These are phyloP conservation scores for Tamandua tetradactyla DNA, from an alignment of 2,797 vertebrate species.

Conservation along the genomic window DNA sequence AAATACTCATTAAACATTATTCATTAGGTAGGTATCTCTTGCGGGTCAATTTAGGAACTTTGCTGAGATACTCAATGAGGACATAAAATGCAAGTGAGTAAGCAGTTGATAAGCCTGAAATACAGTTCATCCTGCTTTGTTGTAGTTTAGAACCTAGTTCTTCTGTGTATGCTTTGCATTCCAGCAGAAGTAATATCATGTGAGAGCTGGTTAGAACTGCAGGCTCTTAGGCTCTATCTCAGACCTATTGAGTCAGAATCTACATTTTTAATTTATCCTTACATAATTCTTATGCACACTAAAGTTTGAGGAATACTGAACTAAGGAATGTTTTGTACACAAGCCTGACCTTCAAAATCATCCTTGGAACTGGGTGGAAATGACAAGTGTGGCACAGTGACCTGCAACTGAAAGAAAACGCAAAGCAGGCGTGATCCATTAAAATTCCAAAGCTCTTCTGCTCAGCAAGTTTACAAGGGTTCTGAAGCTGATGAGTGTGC, in stretches of 20 bases:
- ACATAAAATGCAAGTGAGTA: neutral
- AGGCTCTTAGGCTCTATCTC: neutral
- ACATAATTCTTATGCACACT: neutral
- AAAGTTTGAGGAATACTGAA: neutral
- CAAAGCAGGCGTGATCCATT: neutral
- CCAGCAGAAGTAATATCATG: neutral
- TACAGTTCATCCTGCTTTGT: neutral
- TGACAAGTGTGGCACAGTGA: neutral
- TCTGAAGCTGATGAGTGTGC: neutral
- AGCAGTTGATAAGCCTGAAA: neutral
- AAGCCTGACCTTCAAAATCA: neutral
- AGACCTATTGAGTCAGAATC: neutral
- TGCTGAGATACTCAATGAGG: neutral
- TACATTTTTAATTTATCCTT: neutral
- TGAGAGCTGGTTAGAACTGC: neutral
- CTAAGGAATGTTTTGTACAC: neutral
- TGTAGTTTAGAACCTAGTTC: accelerated
- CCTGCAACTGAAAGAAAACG: neutral
- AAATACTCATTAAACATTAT: neutral
- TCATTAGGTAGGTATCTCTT: neutral
- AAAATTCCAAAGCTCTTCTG: neutral
- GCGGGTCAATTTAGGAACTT: neutral
- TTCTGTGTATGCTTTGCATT: neutral
- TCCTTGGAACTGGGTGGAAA: neutral
- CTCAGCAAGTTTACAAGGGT: neutral